phyloP scores from a whole-genome alignment of 64 coral and sea anemone genomes.

The Pachyseris speciosa region DNA sequence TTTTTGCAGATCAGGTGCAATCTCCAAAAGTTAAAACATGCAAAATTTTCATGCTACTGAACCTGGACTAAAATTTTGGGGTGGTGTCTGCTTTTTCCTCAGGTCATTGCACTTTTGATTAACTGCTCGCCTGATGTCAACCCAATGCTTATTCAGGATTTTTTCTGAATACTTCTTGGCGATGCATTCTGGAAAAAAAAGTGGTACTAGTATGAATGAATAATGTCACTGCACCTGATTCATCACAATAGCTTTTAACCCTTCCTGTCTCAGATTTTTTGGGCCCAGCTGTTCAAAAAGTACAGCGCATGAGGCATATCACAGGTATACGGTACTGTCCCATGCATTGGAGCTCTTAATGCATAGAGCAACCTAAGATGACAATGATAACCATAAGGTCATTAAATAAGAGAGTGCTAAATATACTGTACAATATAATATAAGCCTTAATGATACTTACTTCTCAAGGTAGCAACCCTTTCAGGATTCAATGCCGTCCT shows the following conservation, averaged over 20 bases:
- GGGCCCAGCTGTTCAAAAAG: too few species aligned
- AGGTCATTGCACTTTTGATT: constrained; percentile 7
- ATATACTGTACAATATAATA: neutral
- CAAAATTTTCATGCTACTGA: neutral
- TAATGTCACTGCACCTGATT: neutral
- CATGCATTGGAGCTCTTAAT: neutral
- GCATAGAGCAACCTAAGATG: neutral
- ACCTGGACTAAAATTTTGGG: too few species aligned
- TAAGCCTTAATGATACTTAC: neutral
- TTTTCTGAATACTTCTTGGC: neutral
- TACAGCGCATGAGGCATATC: neutral
- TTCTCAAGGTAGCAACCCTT: neutral
- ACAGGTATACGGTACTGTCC: neutral
- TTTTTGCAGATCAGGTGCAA: too few species aligned
- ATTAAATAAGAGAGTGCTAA: neutral
- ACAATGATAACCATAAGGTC: neutral
- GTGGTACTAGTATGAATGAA: neutral
- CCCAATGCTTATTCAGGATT: neutral
- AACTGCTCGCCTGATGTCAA: neutral
- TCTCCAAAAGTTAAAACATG: neutral
- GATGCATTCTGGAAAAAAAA: neutral
- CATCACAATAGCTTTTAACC: too few species aligned
- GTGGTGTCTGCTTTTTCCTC: neutral
- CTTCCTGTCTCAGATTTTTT: too few species aligned
- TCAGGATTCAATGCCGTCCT: neutral